Conservation (phyloP, 1,140 invertebrate genomes). For the Dufourea novaeangliae region DNA sequence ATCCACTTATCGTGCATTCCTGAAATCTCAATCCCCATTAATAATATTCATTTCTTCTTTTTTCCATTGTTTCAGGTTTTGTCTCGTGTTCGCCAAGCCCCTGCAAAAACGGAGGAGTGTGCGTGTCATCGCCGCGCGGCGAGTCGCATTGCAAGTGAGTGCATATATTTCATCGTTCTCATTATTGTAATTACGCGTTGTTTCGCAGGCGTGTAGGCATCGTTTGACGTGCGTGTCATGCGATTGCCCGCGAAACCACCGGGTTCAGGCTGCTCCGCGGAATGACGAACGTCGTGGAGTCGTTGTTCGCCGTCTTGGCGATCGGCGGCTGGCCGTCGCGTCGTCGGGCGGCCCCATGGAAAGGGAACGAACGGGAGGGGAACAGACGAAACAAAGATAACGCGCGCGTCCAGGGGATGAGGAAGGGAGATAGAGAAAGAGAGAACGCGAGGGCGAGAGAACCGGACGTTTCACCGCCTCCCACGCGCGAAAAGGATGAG, state of each 20-base stretch:
- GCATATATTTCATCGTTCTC: constrained; percentile 25
- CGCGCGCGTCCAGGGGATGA: constrained; percentile 4
- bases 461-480: constrained; percentile 69
- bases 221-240: constrained; percentile 36
- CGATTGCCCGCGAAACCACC: constrained; percentile 37
- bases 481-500: constrained; percentile 71
- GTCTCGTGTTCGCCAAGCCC: constrained; percentile 93
- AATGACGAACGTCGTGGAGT: constrained; percentile 26
- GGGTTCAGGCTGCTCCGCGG: background rate
- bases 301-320: constrained; percentile 27
- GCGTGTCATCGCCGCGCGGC: constrained; percentile 86
- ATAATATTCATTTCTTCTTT: background rate
- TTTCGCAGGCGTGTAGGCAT: background rate
- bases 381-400: background rate
- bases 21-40: background rate
- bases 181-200: constrained; percentile 42
- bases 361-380: background rate
- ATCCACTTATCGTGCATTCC: too few species aligned
- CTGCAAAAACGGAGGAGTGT: constrained; percentile 91
- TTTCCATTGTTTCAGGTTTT: constrained; percentile 86
- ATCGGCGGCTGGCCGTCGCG: constrained; percentile 41
- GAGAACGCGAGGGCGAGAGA: constrained; percentile 63
- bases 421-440: constrained; percentile 32
- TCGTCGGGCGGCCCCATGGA: too few species aligned
- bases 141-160: constrained; percentile 95